A percentile compares a stretch with the other conserved stretches of the same genome.
Evolutionary conservation across 2,797 vertebrate genomes (phyloP).

Genomic region (Mionectes olivaceus): DNA sequence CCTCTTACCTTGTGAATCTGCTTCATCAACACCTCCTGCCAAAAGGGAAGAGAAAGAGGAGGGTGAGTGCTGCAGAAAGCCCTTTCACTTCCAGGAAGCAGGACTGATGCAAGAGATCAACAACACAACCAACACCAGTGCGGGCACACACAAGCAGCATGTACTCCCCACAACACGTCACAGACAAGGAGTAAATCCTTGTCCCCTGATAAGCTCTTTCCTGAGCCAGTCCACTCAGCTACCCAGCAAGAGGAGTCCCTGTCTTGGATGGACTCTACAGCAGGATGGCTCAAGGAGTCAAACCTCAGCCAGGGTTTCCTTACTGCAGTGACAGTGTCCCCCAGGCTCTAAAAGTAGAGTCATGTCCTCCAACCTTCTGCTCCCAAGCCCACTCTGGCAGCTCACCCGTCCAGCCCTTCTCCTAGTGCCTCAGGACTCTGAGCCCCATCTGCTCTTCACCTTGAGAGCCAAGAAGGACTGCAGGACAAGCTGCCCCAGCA

Average conservation of each 20-base stretch:
- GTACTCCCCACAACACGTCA: background rate
- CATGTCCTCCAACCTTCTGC: background rate
- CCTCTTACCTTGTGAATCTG: slow-evolving; percentile 97
- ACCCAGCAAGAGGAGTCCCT: background rate
- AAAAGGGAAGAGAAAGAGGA: background rate
- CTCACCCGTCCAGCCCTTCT: background rate
- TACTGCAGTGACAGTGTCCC: background rate
- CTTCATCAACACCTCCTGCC: slow-evolving; percentile 97
- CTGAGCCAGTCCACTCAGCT: background rate
- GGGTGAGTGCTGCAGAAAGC: slow-evolving; percentile 9
- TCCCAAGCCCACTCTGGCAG: background rate
- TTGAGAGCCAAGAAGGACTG: slow-evolving; percentile 46
- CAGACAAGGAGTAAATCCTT: background rate
- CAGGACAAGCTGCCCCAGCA: background rate
- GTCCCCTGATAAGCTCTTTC: background rate
- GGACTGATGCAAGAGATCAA: background rate
- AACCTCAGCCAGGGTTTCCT: background rate
- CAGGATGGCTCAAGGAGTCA: background rate
- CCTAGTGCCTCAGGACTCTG: background rate
- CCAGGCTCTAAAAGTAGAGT: background rate
- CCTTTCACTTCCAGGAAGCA: background rate
- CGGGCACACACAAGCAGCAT: background rate
- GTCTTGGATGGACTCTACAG: background rate
- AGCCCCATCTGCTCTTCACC: background rate
- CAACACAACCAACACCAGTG: background rate